Evolutionary conservation across 2,113 vertebrate genomes (phyloP), one percentile per base, ranked within the genome.

Genomic region (Oenanthe oenanthe): DNA sequence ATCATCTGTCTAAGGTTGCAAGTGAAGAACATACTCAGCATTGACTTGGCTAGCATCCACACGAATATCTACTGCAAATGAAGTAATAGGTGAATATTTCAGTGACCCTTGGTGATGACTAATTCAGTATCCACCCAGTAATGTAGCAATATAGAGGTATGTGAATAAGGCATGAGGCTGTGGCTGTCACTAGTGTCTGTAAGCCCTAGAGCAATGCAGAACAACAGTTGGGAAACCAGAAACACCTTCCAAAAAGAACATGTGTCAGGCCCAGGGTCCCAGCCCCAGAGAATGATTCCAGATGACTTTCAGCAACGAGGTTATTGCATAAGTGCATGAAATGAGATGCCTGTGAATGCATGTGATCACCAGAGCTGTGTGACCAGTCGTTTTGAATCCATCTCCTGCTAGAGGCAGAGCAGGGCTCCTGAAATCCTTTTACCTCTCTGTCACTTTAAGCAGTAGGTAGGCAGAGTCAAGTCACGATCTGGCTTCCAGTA

Each of bases 41-140:
- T 81, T 89, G 61, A 50, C 53, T 92, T 95, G 94, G 85, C 68
- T 61, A 7, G 25, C 25, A 9, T 88, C 57, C 70, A 58, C 42
- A 16, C 5, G 7, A 88, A 79, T 58, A 66, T 89, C 77, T 91
- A 77, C 89, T 92, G 77, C 89, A 84, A 92, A 92, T 91, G 79
- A 94, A 92, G 87, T 95, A 92, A 95, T 73, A 89, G 76, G 28
- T 91, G 89, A 93, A 72, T 74, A 79, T 87, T 95, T 95, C 90
- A 40, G 70, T 89, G 91, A 94, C 89, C 94, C 73, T 13, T 87
- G 45, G 14, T 93, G 56, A 74, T 96, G 91, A 95, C 66, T 95
- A 93, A 95, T 94, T 79, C 77, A 42, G 89, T 79, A 88, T 97
- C 93, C 94, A 92, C 94, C 94, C 94, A 94, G 87, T 83, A 85